Evolutionary conservation across 2,888 invertebrate genomes (phyloP), one percentile per base, ranked within the genome.

Genomic region (Myathropa florea): DNA sequence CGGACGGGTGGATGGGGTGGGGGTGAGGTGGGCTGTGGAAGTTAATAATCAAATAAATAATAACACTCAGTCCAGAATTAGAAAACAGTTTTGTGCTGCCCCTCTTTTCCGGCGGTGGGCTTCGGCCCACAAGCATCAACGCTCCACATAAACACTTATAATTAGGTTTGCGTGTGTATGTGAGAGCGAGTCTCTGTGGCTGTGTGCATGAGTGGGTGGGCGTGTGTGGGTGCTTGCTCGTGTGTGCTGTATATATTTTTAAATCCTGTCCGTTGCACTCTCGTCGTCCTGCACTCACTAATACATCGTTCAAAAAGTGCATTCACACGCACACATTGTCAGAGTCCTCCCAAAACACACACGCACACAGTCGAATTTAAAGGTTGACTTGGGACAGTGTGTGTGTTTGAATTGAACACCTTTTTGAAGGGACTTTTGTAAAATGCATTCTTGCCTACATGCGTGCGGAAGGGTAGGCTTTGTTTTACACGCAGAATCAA

Each of bases 361-460:
- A n/a, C 24, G n/a, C 28, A 67, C n/a, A 60, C 28, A 28, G 21
- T 12, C 21, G 7, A 46, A 18, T 18, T 65, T 24, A 59, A 59
- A 55, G 24, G 53, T 53, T 70, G 65, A n/a, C 61, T 55, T 26
- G 57, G 64, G 71, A 71, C 71, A 57, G n/a, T 55, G 46, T 64
- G n/a, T 55, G 46, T 64, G 57, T 28, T 70, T 59, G 46, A 64
- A 59, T 70, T 70, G 71, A 64, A 64, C 30, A 46, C 6, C 46
- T 18, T 46, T 46, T 46, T 14, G 24, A 57, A 57, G 57, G 57
- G 57, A 14, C 53, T 63, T 23, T 57, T 57, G 57, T 57, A 70
- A 82, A 72, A 60, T 77, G 77, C 77, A 82, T 64, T 73, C 24
- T 33, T 60, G 21, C 26, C 39, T 72, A n/a, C 46, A 46, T 46